Evolutionary conservation across 2,113 vertebrate genomes (phyloP).

Genomic region (Capreolus pygargus): DNA sequence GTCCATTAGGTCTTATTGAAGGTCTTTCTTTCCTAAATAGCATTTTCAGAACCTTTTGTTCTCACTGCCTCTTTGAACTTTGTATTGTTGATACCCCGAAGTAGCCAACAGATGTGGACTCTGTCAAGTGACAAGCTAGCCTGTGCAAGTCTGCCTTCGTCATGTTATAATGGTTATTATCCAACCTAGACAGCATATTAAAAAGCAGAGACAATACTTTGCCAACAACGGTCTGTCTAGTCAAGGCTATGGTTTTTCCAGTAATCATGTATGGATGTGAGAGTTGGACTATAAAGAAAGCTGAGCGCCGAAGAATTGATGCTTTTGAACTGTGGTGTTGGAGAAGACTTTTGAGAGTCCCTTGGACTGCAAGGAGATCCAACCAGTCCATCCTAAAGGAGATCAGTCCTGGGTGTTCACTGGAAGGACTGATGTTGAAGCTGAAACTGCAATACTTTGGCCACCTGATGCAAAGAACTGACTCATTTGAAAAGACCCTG

Average conservation of each 20-base stretch:
- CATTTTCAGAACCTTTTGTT: background rate
- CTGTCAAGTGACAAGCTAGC: background rate
- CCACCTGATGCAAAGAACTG: background rate
- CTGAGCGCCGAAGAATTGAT: fast-evolving
- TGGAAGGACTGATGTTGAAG: background rate
- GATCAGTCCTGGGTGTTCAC: background rate
- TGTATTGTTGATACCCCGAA: background rate
- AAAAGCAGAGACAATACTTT: background rate
- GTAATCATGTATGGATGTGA: background rate
- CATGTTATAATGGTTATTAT: background rate
- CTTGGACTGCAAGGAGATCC: background rate
- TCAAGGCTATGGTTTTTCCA: background rate
- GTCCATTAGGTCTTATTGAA: background rate
- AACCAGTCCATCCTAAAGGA: background rate
- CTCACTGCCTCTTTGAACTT: background rate
- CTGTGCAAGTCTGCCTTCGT: background rate
- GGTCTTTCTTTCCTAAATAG: background rate
- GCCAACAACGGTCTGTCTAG: background rate
- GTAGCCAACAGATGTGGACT: background rate
- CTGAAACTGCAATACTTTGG: background rate
- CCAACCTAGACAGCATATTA: background rate
- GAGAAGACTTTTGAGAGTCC: background rate
- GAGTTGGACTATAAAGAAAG: background rate
- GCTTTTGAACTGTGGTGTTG: background rate
- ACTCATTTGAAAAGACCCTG: background rate